Evolutionary conservation across 2,113 vertebrate species (phyloP).

Genomic region (Microcebus jonahi): DNA sequence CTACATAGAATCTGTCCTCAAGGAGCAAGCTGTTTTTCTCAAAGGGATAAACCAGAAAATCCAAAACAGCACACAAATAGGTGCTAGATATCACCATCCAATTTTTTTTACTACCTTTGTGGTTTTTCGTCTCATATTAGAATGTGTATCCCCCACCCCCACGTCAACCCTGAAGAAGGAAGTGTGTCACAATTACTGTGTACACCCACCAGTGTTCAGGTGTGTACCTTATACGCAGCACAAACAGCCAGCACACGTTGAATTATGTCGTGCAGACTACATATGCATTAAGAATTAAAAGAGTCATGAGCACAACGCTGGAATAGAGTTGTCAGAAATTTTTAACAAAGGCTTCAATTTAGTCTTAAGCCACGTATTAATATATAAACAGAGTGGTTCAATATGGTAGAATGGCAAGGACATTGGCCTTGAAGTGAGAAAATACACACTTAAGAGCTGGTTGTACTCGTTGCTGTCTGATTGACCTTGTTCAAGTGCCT

Average conservation of each 20-base stretch:
- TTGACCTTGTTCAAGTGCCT: not conserved
- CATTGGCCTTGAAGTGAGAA: not conserved
- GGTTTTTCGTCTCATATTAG: not conserved
- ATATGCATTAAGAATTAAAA: not conserved
- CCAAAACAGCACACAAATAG: not conserved
- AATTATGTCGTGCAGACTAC: not conserved
- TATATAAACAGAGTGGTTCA: not conserved
- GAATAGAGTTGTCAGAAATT: not conserved
- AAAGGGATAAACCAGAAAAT: not conserved
- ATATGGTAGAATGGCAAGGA: not conserved
- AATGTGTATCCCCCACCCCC: not conserved
- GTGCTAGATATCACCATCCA: not conserved
- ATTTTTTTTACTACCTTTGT: not conserved
- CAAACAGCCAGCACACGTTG: not conserved
- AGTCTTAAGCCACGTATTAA: not conserved
- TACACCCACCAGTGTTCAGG: not conserved
- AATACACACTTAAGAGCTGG: not conserved
- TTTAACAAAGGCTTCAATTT: not conserved
- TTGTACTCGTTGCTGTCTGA: not conserved
- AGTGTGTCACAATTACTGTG: not conserved
- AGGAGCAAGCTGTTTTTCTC: not conserved
- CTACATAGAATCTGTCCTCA: not conserved
- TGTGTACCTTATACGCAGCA: not conserved
- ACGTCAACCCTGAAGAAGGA: not conserved
- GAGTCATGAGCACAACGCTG: not conserved